Base-by-base conservation (phyloP, 2,797 vertebrate genomes). In the Thaleichthys pacificus region DNA sequence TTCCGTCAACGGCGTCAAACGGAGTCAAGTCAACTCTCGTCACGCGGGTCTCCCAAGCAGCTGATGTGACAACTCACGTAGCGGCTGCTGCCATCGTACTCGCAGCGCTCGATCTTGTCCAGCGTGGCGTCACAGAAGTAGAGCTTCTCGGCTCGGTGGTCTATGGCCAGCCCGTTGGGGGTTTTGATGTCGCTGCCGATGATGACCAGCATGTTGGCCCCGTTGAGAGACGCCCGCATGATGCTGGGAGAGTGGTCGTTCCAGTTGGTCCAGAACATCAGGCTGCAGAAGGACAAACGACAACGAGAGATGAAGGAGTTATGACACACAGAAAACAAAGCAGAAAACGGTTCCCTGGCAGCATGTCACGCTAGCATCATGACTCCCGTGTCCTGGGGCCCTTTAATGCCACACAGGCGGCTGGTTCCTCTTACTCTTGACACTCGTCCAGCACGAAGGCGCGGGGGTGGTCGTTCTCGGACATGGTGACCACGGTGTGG, bases 251-350 rank as follows among this genome's bases (percentile, higher is more conserved):
- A 87, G 85, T 96, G 95, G 88, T 99, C 97, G 0, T 99, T 99
- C 97, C 97, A 99, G 89, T 99, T 99, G 80, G 97, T 99, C 97
- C 97, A 99, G 90, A 99, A 99, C 97, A 99, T 99, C 75, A 99
- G 82, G 80, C 97, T 99, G 51, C 14, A 1, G 17, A n/a, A n/a
- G 51, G 4, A n/a, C 51, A n/a, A 8, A 14, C 12, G 2, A 17
- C 49, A 1, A 17, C 49, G 14, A n/a, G 49, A 5, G 17, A 56
- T 1, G 1, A n/a, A 56, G 19, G 19, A 56, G 51, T n/a, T 56
- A 56, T 0, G 7, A 56, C 3, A 17, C 12, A 15, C 49, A 17
- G 49, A 3, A 3, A 1, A 14, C 17, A 51, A 51, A 17, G 12
- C 49, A 15, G 49, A 4, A 17, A 51, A 3, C 0, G 0, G 49